phyloP scores from a whole-genome alignment of 2,888 invertebrate species.

The Agriopis marginaria region DNA sequence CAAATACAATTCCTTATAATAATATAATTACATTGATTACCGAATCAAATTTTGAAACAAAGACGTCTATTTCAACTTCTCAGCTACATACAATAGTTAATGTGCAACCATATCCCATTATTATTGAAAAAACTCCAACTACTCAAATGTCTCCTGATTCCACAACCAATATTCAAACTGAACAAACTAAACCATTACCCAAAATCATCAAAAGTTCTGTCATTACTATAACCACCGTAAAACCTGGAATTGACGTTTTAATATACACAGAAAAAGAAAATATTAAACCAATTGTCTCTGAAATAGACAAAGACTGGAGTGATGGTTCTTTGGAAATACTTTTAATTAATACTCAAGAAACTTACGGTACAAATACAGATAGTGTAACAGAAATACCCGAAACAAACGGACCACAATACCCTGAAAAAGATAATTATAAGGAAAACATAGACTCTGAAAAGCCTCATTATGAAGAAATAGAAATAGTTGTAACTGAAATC shows the following conservation, averaged over 20 bases:
- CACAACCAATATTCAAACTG: neutral
- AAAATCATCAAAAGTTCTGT: neutral
- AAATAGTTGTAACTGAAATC: neutral
- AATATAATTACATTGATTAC: neutral
- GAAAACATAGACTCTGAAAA: neutral
- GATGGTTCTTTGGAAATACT: neutral
- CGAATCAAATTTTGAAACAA: neutral
- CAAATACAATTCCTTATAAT: neutral
- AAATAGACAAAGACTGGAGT: neutral
- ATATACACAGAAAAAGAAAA: neutral
- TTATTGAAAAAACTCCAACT: neutral
- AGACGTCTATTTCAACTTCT: neutral
- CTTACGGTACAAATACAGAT: neutral
- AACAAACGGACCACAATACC: neutral
- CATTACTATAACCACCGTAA: neutral
- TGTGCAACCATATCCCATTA: neutral
- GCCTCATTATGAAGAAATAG: neutral
- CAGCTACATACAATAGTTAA: neutral
- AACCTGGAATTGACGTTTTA: neutral
- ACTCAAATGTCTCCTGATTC: neutral
- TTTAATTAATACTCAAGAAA: neutral
- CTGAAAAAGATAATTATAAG: neutral
- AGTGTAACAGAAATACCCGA: neutral
- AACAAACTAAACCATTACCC: no score
- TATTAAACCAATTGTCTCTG: neutral